Evolutionary conservation across 2,888 invertebrate species (phyloP).

Genomic region (Drosophila ezoana): DNA sequence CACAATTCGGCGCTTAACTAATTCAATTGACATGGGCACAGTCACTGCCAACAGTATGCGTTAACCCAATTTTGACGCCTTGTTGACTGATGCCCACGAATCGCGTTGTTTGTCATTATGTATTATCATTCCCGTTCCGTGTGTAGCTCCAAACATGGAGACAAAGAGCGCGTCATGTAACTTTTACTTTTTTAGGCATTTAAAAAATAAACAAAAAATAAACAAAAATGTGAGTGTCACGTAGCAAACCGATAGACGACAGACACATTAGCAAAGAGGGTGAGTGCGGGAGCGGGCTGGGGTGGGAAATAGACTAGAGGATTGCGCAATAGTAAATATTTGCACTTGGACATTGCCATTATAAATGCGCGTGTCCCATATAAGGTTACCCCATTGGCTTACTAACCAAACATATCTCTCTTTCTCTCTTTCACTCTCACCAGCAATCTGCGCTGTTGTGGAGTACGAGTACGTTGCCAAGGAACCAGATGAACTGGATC

Average conservation of each 20-base stretch:
- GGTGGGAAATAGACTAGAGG: conserved; percentile 19
- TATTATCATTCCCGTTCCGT: conserved; percentile 34
- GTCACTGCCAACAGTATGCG: conserved; percentile 1
- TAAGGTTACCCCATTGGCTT: conserved; percentile 36
- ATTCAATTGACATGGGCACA: conserved; percentile 21
- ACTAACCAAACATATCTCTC: conserved; percentile 15
- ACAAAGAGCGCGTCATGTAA: conserved; percentile 69
- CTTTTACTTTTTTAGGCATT: conserved; percentile 70
- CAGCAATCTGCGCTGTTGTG: conserved; percentile 91
- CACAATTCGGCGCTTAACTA: conserved; percentile 1
- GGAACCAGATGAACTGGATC: conserved; percentile 93
- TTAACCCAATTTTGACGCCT: conserved; percentile 34
- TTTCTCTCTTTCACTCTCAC: conserved; percentile 53
- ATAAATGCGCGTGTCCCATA: conserved; percentile 51
- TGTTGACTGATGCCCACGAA: conserved; percentile 34
- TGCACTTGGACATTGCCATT: conserved; percentile 57
- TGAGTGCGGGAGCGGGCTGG: background rate
- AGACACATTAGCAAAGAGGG: conserved; percentile 1
- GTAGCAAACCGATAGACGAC: conserved; percentile 47
- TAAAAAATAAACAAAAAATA: conserved; percentile 24
- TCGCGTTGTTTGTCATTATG: conserved; percentile 3
- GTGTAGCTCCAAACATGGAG: conserved; percentile 20
- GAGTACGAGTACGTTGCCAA: conserved; percentile 94
- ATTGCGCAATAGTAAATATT: conserved; percentile 72
- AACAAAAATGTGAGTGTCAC: conserved; percentile 59